phyloP scores from a whole-genome alignment of 2,888 invertebrate genomes.

The Anagyrus pseudococci region DNA sequence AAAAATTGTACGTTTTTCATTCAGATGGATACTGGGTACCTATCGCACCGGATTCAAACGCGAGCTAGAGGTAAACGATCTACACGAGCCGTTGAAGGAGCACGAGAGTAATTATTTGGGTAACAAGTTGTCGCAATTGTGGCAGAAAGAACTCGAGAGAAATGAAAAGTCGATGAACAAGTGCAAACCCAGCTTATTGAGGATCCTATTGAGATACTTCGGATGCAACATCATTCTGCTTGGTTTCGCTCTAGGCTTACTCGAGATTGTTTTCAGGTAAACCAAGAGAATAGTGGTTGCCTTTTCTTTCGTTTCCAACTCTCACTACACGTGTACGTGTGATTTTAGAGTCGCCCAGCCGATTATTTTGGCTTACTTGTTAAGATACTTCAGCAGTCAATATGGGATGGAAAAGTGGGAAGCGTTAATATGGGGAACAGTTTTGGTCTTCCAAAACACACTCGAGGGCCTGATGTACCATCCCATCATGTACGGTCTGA shows the following conservation, averaged over 20 bases:
- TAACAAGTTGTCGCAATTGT: slow-evolving; percentile 61
- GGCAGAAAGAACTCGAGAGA: slow-evolving; percentile 58
- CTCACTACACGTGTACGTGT: too few species aligned
- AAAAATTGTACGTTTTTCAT: background rate
- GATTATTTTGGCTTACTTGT: slow-evolving; percentile 49
- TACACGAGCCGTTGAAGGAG: slow-evolving; percentile 71
- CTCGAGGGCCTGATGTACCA: slow-evolving; percentile 71
- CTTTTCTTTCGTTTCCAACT: background rate
- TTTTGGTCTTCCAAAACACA: slow-evolving; percentile 68
- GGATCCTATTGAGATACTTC: slow-evolving; percentile 64
- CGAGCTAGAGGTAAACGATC: slow-evolving; percentile 75
- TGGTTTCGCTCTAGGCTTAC: slow-evolving; percentile 67
- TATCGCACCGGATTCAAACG: slow-evolving; percentile 76
- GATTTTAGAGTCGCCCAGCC: slow-evolving; percentile 52
- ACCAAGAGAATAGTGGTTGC: background rate
- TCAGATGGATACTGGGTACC: slow-evolving; percentile 77
- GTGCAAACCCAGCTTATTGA: slow-evolving; percentile 51
- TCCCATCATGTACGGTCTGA: slow-evolving; percentile 66
- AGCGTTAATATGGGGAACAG: slow-evolving; percentile 73
- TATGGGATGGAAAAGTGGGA: slow-evolving; percentile 56
- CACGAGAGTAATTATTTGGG: slow-evolving; percentile 71
- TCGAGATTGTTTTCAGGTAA: slow-evolving; percentile 70
- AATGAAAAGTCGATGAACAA: slow-evolving; percentile 49
- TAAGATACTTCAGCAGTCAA: slow-evolving; percentile 46
- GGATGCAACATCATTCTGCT: slow-evolving; percentile 65